Conservation (phyloP, 1,140 invertebrate genomes). For the Lepeophtheirus salmonis region DNA sequence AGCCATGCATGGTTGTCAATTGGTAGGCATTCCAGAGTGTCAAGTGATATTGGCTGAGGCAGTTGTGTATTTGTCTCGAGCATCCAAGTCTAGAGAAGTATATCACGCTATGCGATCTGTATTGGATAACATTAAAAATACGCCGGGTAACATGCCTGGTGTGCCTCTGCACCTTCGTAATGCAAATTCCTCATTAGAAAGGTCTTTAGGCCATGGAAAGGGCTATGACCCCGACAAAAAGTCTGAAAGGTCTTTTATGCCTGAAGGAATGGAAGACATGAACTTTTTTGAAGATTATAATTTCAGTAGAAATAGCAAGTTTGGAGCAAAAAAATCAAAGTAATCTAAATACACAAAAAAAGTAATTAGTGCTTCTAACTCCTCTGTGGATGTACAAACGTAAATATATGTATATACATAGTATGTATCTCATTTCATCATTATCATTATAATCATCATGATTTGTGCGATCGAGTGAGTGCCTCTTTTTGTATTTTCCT, state of each 20-base stretch:
- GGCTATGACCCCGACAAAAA: conserved; percentile 38
- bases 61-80: conserved; percentile 49
- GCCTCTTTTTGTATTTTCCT: too few relatives aligned
- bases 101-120: conserved; percentile 44
- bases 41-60: conserved; percentile 54
- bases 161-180: conserved; percentile 57
- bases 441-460: too few relatives aligned
- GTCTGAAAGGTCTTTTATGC: conserved; percentile 41
- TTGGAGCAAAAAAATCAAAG: conserved; percentile 11
- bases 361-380: too few relatives aligned
- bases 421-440: too few relatives aligned
- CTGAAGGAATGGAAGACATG: conserved; percentile 41
- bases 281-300: conserved; percentile 36
- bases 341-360: too few relatives aligned
- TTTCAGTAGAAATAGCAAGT: too few relatives aligned
- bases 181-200: conserved; percentile 57
- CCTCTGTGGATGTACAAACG: too few relatives aligned
- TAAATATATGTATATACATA: too few relatives aligned
- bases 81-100: conserved; percentile 50
- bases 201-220: conserved; percentile 47
- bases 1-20: conserved; percentile 54
- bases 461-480: too few relatives aligned
- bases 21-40: conserved; percentile 60
- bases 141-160: conserved; percentile 45
- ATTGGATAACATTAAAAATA: conserved; percentile 36